Base-by-base conservation (phyloP, 2,113 vertebrate species). In the Chloropsis hardwickii region DNA sequence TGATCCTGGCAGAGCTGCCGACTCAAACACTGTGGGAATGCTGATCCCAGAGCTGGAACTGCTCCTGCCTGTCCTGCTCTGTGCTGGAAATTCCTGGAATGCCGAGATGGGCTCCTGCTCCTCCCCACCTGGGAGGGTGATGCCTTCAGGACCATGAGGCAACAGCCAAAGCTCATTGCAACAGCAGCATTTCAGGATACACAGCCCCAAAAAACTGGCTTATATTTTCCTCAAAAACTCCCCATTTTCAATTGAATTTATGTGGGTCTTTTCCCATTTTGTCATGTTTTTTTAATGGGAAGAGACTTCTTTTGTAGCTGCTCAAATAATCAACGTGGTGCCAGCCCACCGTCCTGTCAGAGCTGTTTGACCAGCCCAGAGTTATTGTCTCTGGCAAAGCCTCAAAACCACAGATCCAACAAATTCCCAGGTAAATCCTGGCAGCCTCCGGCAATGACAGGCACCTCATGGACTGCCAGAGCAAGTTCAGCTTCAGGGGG, bases 371-470 rank as follows among this genome's bases (percentile, higher is more conserved):
- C 51, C 76, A 86, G 42, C 51, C 47, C 0, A 5, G 40, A 82
- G 50, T 93, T 92, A 88, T 81, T 53, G 92, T 88, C 83, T 25
- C 82, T 94, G 84, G 81, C 54, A 84, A 85, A 91, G 65, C 65
- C 86, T 87, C 5, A 8, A 47, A 37, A 70, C 39, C 61, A 65
- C 64, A 5, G 48, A 33, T 5, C 29, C 57, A 47, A 11, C 2
- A 1, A 83, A 82, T 58, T 95, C 76, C 84, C 77, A 42, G 65
- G 42, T 42, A 72, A 80, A 74, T 51, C 73, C 22, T 29, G 48
- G 71, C 69, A 92, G 45, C 54, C 73, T 69, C 16, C 0, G 0
- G 60, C 66, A 86, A 61, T 65, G 82, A 54, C 71, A 90, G 74
- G 20, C 61, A 84, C 50, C 76, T 21, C 33, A 79, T 20, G 7